phyloP scores from a whole-genome alignment of 2,113 vertebrate genomes.

The Donacobius atricapilla region DNA sequence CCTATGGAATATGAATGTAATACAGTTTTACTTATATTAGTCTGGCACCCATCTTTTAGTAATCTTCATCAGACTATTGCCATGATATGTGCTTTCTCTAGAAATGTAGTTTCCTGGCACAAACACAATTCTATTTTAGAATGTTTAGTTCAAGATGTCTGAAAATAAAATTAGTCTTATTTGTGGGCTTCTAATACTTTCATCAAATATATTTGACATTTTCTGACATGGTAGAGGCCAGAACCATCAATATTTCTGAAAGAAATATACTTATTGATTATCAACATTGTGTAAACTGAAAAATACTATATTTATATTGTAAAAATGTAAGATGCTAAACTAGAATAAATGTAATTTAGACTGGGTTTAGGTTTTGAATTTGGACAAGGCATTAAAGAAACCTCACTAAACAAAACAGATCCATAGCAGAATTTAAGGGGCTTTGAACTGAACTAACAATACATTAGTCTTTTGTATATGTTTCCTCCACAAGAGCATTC shows the following conservation, averaged over 20 bases:
- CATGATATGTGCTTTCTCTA: constrained; percentile 63
- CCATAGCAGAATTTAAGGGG: background rate
- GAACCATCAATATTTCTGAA: constrained; percentile 18
- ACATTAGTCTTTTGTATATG: background rate
- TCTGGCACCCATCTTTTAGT: constrained; percentile 64
- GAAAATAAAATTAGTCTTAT: constrained; percentile 64
- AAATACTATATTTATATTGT: background rate
- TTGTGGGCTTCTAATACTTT: constrained; percentile 60
- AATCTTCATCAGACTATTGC: constrained; percentile 70
- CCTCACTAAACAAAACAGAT: background rate
- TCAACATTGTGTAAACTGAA: background rate
- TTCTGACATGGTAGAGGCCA: constrained; percentile 3
- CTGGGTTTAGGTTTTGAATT: background rate
- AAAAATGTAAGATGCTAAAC: background rate
- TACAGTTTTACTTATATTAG: constrained; percentile 62
- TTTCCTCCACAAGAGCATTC: background rate
- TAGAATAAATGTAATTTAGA: background rate
- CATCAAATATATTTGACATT: constrained; percentile 39
- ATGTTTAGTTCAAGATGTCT: constrained; percentile 59
- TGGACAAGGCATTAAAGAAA: background rate
- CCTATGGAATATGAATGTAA: constrained; percentile 65
- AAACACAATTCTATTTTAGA: constrained; percentile 71
- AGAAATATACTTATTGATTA: background rate
- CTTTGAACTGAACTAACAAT: background rate
- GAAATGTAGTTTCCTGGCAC: constrained; percentile 58